Percentiles rank a stretch among this genome's conserved stretches.
phyloP scores from a whole-genome alignment of 2,888 invertebrate genomes.

The Panopea generosa region DNA sequence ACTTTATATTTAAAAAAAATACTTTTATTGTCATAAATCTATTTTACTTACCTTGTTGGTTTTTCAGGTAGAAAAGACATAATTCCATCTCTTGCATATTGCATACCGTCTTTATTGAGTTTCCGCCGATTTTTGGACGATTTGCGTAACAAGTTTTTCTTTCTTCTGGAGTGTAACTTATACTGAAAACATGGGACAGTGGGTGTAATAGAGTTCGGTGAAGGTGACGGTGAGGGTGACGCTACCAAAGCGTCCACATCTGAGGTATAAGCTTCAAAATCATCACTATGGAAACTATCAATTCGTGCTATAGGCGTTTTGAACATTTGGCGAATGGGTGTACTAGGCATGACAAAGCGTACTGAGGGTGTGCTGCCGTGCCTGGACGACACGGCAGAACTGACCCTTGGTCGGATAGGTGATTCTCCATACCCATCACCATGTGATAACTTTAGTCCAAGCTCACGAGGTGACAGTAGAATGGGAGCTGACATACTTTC shows the following conservation, averaged over 20 bases:
- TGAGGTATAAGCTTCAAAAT: conserved; percentile 75
- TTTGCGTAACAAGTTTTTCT: conserved; percentile 67
- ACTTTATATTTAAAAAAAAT: too few relatives aligned
- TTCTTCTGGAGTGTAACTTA: conserved; percentile 73
- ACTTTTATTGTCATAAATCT: too few relatives aligned
- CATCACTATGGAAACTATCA: conserved; percentile 82
- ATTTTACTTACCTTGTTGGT: conserved; percentile 37
- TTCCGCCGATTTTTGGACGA: conserved; percentile 43
- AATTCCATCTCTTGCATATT: conserved; percentile 36
- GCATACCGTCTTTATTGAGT: conserved; percentile 45
- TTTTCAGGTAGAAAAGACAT: conserved; percentile 52
- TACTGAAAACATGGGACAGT: conserved; percentile 81
- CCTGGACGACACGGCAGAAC: conserved; percentile 52
- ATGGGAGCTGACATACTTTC: conserved; percentile 59
- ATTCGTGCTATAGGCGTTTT: conserved; percentile 80
- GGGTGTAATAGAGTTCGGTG: conserved; percentile 76
- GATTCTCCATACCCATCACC: conserved; percentile 48
- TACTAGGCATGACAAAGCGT: conserved; percentile 74
- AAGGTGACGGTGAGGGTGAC: conserved; percentile 67
- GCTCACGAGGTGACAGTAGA: conserved; percentile 53
- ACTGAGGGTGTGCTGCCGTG: conserved; percentile 63
- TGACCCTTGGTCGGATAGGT: conserved; percentile 39
- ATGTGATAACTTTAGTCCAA: conserved; percentile 41
- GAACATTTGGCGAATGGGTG: conserved; percentile 77
- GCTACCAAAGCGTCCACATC: conserved; percentile 66